Percentiles rank a stretch among this genome's conserved stretches.
Evolutionary conservation across 2,888 invertebrate species (phyloP).

Genomic region (Drosophila ezoana): DNA sequence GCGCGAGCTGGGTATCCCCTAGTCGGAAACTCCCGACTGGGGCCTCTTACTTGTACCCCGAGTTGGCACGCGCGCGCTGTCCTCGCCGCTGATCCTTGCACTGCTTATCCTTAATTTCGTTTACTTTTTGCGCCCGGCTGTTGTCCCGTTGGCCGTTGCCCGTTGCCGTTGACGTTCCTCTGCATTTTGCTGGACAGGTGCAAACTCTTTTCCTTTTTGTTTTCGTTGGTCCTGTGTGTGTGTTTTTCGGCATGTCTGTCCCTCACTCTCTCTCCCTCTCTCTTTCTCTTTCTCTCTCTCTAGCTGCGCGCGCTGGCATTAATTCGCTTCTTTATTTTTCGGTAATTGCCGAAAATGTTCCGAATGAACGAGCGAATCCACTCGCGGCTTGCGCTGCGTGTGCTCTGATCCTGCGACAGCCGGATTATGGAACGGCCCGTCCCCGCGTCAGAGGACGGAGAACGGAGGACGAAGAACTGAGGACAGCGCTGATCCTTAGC

Average conservation of each 20-base stretch:
- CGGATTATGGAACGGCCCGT: slow-evolving; percentile 58
- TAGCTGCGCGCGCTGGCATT: slow-evolving; percentile 39
- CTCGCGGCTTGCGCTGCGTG: slow-evolving; percentile 33
- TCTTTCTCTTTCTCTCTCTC: slow-evolving; percentile 1
- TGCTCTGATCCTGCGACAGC: slow-evolving; percentile 72
- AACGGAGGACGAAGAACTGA: slow-evolving; percentile 3
- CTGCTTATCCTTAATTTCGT: slow-evolving; percentile 73
- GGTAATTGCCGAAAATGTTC: slow-evolving; percentile 76
- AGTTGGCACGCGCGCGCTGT: slow-evolving; percentile 46
- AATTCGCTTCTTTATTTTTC: slow-evolving; percentile 70
- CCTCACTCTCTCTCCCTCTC: not conserved
- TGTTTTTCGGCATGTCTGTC: slow-evolving; percentile 8
- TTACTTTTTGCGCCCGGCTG: slow-evolving; percentile 47
- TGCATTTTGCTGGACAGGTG: slow-evolving; percentile 55
- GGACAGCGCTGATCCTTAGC: slow-evolving; percentile 64
- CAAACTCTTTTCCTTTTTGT: slow-evolving; percentile 41
- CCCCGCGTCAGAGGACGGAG: slow-evolving; percentile 8
- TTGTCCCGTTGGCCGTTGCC: slow-evolving; percentile 21
- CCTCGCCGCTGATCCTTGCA: slow-evolving; percentile 52
- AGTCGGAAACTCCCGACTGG: too few relatives aligned
- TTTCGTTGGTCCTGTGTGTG: slow-evolving; percentile 5
- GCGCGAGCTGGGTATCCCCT: too few relatives aligned
- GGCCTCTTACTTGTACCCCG: slow-evolving; percentile 5
- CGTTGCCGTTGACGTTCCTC: slow-evolving; percentile 12
- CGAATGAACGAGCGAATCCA: slow-evolving; percentile 74